phyloP scores from a whole-genome alignment of 2,888 invertebrate species.

The Limnephilus marmoratus region DNA sequence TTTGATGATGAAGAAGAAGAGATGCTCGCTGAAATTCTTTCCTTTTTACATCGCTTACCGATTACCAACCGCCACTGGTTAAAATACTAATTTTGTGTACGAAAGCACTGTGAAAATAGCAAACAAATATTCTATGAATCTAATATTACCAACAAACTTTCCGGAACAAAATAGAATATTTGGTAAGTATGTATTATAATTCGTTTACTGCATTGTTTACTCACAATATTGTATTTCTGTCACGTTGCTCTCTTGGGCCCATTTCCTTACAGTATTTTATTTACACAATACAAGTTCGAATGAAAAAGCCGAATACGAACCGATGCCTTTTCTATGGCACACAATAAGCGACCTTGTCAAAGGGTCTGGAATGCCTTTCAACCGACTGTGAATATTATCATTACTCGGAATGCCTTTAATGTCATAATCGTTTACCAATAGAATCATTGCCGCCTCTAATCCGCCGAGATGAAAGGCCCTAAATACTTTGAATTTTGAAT shows the following conservation, averaged over 20 bases:
- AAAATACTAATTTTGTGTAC: too few relatives aligned
- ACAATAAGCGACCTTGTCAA: slow-evolving; percentile 43
- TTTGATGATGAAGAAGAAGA: too few relatives aligned
- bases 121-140: neutral
- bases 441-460: slow-evolving; percentile 22
- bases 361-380: slow-evolving; percentile 38
- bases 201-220: slow-evolving; percentile 10
- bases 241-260: slow-evolving; percentile 5
- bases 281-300: slow-evolving; percentile 19
- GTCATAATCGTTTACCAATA: slow-evolving; percentile 48
- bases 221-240: slow-evolving; percentile 21
- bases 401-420: slow-evolving; percentile 27
- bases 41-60: too few relatives aligned
- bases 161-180: neutral
- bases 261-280: neutral
- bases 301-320: slow-evolving; percentile 31
- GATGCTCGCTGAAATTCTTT: too few relatives aligned
- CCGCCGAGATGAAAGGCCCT: slow-evolving; percentile 13
- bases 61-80: too few relatives aligned
- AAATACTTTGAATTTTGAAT: neutral
- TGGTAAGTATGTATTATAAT: neutral
- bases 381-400: neutral
- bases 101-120: too few relatives aligned
- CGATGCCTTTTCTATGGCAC: slow-evolving; percentile 34
- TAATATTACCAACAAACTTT: neutral